Base-by-base conservation (phyloP, 2,113 vertebrate species). In the Corythoichthys haematopterus region DNA sequence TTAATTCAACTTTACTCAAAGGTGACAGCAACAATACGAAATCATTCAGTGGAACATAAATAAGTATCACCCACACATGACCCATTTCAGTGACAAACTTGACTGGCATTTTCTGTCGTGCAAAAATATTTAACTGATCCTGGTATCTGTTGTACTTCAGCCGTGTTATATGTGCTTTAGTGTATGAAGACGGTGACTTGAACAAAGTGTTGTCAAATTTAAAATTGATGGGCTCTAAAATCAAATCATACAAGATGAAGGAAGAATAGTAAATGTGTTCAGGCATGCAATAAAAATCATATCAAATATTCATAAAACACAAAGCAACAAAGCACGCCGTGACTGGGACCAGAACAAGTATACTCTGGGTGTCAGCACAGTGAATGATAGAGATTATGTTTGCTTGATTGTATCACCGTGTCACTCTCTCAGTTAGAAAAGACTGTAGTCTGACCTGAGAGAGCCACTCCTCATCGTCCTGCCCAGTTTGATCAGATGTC, bases 391-490 rank as follows among this genome's bases (percentile, higher is more conserved):
- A 36, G 46, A 13, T 50, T 33, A 48, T 3, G 35, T 47, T 47
- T 50, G 13, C 55, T 33, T 47, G 62, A 48, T 16, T 61, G 40
- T 2, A n/a, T 35, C 51, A 14, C 7, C 33, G 59, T 36, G 48
- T 53, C n/a, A 66, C 11, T n/a, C 20, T 47, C 46, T 14, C 43
- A 38, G n/a, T 33, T 59, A 43, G 8, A 14, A n/a, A 13, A 64
- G 47, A 43, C 61, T n/a, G 46, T 40, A 46, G 15, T 38, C 84
- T 85, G 70, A 99, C 97, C 97, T 98, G 96, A n/a, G 97, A 98
- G 11, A 98, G 94, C 96, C 97, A 99, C 86, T 97, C 96, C 78
- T 98, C 96, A 28, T 98, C 96, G 71, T 98, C 95, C 60, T 94
- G 96, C 37, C 94, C 94, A 2, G 96, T 97, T 81, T 96, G 95